Evolutionary conservation across 2,888 invertebrate genomes (phyloP).

Genomic region (Eristalis intricaria): DNA sequence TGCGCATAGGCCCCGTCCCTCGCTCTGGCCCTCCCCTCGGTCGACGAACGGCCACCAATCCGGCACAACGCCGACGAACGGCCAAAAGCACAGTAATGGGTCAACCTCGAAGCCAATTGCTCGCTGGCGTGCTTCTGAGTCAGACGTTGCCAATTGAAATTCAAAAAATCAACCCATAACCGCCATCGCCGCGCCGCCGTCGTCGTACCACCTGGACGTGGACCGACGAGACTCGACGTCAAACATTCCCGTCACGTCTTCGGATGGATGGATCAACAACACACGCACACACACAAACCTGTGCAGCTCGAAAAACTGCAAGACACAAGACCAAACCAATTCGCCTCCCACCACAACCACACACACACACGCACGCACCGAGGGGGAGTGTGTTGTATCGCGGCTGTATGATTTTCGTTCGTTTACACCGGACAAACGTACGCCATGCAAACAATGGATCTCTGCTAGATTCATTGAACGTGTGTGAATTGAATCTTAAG

Average conservation of each 20-base stretch:
- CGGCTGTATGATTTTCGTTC: background rate
- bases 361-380: too few relatives aligned
- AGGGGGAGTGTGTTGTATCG: background rate
- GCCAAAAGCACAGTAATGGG: background rate
- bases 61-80: too few relatives aligned
- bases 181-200: background rate
- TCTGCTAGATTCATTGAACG: background rate
- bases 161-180: conserved; percentile 28
- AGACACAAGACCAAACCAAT: background rate
- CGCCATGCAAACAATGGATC: background rate
- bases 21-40: background rate
- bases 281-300: background rate
- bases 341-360: background rate
- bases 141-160: conserved; percentile 65
- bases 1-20: conserved; percentile 1
- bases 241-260: background rate
- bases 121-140: conserved; percentile 34
- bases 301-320: background rate
- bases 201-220: background rate
- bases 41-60: background rate
- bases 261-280: background rate
- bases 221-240: background rate
- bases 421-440: background rate
- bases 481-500: conserved; percentile 7
- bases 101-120: conserved; percentile 11